These are phyloP conservation scores for Rhynchophorus ferrugineus DNA, from an alignment of 1,140 invertebrate species.

Conservation along the genomic window DNA sequence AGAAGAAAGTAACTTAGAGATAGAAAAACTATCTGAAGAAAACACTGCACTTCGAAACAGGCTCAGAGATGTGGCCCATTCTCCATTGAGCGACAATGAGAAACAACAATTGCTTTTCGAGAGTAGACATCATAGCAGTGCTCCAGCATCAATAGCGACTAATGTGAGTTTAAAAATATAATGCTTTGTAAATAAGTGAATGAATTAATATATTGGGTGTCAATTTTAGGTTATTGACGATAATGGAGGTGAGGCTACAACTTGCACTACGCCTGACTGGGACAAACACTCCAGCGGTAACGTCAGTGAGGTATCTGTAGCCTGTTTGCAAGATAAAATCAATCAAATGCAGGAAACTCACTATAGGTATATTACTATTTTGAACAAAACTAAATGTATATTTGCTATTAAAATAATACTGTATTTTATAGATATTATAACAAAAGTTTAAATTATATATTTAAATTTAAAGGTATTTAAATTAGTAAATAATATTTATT, in stretches of 20 bases:
- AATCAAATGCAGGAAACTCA: conserved; percentile 84
- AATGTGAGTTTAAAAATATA: conserved; percentile 29
- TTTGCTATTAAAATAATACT: neutral
- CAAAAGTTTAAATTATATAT: too few relatives aligned
- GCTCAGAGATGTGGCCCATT: conserved; percentile 67
- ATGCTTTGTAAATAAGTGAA: neutral
- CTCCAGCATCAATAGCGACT: conserved; percentile 52
- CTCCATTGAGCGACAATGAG: conserved; percentile 72
- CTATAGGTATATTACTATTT: conserved; percentile 49
- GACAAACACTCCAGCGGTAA: conserved; percentile 79
- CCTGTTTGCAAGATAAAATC: conserved; percentile 86
- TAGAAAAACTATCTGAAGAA: conserved; percentile 61
- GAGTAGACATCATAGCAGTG: conserved; percentile 54
- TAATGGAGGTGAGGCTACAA: conserved; percentile 48
- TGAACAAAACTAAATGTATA: neutral
- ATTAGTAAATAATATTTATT: too few relatives aligned
- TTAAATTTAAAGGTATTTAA: too few relatives aligned
- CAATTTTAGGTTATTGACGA: conserved; percentile 37
- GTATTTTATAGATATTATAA: too few relatives aligned
- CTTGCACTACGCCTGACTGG: conserved; percentile 71
- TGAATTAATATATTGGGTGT: neutral
- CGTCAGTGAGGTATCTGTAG: conserved; percentile 82
- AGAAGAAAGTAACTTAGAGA: conserved; percentile 56
- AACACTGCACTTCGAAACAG: conserved; percentile 64
- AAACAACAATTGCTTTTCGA: conserved; percentile 67